phyloP scores from a whole-genome alignment of 30 jellyfish, hydroid and myxozoan species.

The Chrysaora quinquecirrha region DNA sequence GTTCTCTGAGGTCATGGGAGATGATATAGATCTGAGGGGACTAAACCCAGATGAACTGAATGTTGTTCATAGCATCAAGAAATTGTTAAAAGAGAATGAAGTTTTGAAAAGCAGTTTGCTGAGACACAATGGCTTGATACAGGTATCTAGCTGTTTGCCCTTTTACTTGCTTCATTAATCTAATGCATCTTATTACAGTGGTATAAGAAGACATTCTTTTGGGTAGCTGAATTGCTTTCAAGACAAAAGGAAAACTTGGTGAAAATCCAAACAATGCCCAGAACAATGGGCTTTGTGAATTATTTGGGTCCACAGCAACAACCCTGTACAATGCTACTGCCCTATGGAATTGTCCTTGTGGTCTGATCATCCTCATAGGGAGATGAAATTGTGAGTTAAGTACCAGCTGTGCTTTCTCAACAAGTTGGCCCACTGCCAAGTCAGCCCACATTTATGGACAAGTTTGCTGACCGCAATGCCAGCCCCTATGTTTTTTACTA shows the following conservation, averaged over 20 bases:
- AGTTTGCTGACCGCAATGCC: too few relatives aligned
- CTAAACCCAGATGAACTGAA: constrained; percentile 12
- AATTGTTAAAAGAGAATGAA: constrained; percentile 44
- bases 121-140: constrained; percentile 37
- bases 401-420: too few relatives aligned
- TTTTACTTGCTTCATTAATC: too few relatives aligned
- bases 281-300: background rate
- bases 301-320: background rate
- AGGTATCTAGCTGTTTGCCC: too few relatives aligned
- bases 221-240: background rate
- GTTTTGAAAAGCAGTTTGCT: constrained; percentile 29
- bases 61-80: constrained; percentile 35
- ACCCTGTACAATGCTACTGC: too few relatives aligned
- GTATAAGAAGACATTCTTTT: background rate
- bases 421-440: too few relatives aligned
- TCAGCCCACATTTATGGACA: too few relatives aligned
- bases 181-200: background rate
- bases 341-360: too few relatives aligned
- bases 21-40: background rate
- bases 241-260: background rate
- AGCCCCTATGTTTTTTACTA: too few relatives aligned
- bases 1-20: background rate
- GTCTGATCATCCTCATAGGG: too few relatives aligned
- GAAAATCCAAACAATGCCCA: background rate
- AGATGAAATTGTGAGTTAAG: too few relatives aligned